Conservation (phyloP, 2,113 vertebrate genomes). For the Zapornia atra region DNA sequence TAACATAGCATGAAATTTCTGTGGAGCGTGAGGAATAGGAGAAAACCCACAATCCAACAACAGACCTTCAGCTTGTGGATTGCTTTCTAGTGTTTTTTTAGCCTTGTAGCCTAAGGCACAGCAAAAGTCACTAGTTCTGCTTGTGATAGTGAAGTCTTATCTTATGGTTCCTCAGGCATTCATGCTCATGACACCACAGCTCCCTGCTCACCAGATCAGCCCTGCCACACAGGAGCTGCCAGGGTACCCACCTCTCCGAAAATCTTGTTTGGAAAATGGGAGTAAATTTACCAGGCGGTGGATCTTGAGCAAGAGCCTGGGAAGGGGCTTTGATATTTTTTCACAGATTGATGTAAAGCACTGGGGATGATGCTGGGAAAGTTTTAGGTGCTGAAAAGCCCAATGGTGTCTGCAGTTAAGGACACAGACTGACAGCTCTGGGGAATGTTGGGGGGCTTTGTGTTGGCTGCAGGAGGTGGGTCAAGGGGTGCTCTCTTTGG, state of each 20-base stretch:
- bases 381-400: background rate
- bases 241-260: background rate
- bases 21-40: background rate
- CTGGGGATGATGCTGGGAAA: background rate
- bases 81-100: slow-evolving; percentile 1
- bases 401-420: background rate
- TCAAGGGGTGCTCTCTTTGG: background rate
- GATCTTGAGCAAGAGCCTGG: background rate
- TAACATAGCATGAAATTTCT: background rate
- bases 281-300: background rate
- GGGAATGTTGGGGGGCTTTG: background rate
- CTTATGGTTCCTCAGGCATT: background rate
- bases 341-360: background rate
- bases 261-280: background rate
- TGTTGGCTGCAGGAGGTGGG: background rate
- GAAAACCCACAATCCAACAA: background rate
- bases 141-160: background rate
- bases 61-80: background rate
- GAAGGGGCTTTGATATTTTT: background rate
- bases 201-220: background rate
- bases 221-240: background rate
- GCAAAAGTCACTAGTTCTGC: background rate
- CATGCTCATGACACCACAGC: background rate
- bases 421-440: background rate
- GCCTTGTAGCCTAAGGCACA: background rate